Percentiles rank a stretch among this genome's conserved stretches.
These are phyloP conservation scores for Drusus annulatus DNA, from an alignment of 1,140 invertebrate genomes.

Conservation along the genomic window DNA sequence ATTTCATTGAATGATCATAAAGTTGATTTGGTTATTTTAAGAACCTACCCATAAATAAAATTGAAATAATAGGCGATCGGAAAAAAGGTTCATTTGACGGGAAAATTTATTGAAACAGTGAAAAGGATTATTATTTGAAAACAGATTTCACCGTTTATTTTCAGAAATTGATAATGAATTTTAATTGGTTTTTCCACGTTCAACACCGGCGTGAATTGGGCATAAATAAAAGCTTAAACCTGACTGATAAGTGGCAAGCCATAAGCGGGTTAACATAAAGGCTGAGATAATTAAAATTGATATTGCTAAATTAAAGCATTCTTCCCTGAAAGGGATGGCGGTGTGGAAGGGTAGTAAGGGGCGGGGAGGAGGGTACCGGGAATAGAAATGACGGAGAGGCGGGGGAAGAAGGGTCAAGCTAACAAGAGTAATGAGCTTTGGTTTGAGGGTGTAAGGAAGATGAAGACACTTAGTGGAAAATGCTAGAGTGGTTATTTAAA, in stretches of 20 bases:
- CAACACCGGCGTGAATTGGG: neutral
- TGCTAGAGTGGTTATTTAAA: neutral
- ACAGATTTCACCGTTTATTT: too few species aligned
- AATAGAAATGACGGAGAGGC: neutral
- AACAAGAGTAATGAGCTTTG: slow-evolving; percentile 1
- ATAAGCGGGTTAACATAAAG: slow-evolving; percentile 7
- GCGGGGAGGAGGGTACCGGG: neutral
- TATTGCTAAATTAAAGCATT: slow-evolving; percentile 41
- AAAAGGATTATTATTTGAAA: too few species aligned
- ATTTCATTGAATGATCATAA: too few species aligned
- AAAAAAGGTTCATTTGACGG: too few species aligned
- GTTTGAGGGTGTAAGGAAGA: neutral
- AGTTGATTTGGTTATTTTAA: too few species aligned
- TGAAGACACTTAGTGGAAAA: neutral
- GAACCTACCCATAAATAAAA: too few species aligned
- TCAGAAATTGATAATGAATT: too few species aligned
- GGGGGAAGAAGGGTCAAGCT: too few species aligned
- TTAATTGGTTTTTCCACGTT: neutral
- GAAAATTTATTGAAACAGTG: too few species aligned
- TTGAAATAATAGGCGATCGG: too few species aligned
- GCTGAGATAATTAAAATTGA: slow-evolving; percentile 46
- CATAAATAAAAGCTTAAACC: neutral
- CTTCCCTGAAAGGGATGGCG: too few species aligned
- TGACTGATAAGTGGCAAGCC: slow-evolving; percentile 37
- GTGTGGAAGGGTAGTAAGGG: neutral